Conservation (phyloP, 92 coral and sea anemone genomes). For the Porites cylindrica region DNA sequence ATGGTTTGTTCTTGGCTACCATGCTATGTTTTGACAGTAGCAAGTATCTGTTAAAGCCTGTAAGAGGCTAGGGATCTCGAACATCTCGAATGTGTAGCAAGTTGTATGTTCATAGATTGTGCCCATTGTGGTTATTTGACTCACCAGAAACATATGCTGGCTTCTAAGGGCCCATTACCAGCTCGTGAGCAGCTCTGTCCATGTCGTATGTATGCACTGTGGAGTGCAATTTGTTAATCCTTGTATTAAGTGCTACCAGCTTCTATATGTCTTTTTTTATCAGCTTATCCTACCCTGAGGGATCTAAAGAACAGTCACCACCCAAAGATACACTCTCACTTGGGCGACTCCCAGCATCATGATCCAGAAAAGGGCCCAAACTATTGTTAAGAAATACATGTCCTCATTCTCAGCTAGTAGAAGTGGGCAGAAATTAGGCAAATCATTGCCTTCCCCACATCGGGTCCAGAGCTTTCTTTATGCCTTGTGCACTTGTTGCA, state of each 20-base stretch:
- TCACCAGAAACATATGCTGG: neutral
- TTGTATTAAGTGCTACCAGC: neutral
- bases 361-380: slow-evolving; percentile 28
- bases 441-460: slow-evolving; percentile 26
- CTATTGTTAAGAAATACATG: slow-evolving; percentile 21
- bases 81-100: too few species aligned
- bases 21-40: too few species aligned
- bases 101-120: too few species aligned
- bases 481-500: neutral
- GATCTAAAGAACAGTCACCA: slow-evolving; percentile 1
- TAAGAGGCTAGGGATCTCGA: too few species aligned
- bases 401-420: slow-evolving; percentile 25
- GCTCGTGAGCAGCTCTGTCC: neutral
- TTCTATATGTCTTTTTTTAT: neutral
- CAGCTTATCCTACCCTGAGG: slow-evolving; percentile 17
- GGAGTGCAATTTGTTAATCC: neutral
- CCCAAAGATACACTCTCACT: slow-evolving; percentile 15
- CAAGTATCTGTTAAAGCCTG: too few species aligned
- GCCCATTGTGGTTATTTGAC: neutral
- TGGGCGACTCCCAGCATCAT: slow-evolving; percentile 21
- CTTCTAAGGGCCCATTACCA: slow-evolving; percentile 1
- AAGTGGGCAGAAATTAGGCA: slow-evolving; percentile 28
- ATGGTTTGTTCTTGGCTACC: too few species aligned
- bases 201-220: neutral
- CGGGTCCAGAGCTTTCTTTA: neutral